Base-by-base conservation (phyloP, 35 echinoderm and acorn worm species). In the Amphiura filiformis region DNA sequence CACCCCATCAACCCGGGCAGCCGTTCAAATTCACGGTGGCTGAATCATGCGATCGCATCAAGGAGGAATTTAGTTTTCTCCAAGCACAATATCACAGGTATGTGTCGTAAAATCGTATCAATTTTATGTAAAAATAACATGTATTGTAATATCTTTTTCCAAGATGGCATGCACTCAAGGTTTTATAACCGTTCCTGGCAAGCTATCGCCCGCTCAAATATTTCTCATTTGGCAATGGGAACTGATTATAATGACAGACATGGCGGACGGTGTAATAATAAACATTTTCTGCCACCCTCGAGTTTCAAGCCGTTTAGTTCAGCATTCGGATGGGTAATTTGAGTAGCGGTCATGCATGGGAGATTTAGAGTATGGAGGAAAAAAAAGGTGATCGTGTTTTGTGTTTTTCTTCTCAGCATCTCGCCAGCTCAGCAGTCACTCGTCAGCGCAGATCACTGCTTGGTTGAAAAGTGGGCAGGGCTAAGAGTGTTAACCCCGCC, bases 81-180 rank as follows among this genome's bases (percentile, higher is more conserved):
- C 96, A 99, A 56, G 96, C 96, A 39, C 96, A 99, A 57, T 99
- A 99, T 87, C 96, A 99, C 87, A 99, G 91, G 96, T 99, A 84
- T 93, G 89, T 75, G 30, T 32, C 80, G 39, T 39, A 64, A 0
- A 20, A 57, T 3, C n/a, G n/a, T n/a, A n/a, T n/a, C n/a, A n/a
- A n/a, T n/a, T n/a, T n/a, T n/a, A n/a, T n/a, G n/a, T n/a, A n/a
- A n/a, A n/a, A n/a, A n/a, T n/a, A n/a, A n/a, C n/a, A n/a, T n/a
- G n/a, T n/a, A n/a, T n/a, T n/a, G n/a, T n/a, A n/a, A n/a, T n/a
- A n/a, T n/a, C n/a, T n/a, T n/a, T n/a, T n/a, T n/a, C n/a, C n/a
- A n/a, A n/a, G n/a, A n/a, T n/a, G n/a, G n/a, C n/a, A n/a, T n/a
- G n/a, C n/a, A n/a, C n/a, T n/a, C n/a, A n/a, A n/a, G n/a, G n/a